Evolutionary conservation across 2,888 invertebrate genomes (phyloP), one percentile per base, ranked within the genome.

Genomic region (Thereva unica): DNA sequence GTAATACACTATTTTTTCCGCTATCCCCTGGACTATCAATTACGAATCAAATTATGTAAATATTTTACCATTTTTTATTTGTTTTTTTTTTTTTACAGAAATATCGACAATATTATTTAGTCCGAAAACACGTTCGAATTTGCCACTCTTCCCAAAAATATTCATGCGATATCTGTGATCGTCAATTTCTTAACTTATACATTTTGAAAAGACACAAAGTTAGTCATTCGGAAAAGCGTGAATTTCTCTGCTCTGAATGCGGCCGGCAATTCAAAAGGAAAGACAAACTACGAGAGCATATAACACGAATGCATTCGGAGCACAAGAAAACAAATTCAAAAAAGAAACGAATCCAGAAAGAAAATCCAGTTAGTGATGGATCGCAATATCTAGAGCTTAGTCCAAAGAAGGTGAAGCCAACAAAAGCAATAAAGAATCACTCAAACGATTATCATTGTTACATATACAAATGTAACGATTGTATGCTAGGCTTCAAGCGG

Each of bases 181-280:
- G 89, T 77, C 83, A 84, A 64, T 91, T 91, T 78, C 86, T 88
- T 0, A 86, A 89, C 3, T 80, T 85, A 38, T 90, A 90, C 77
- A 91, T 90, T 76, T 80, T 92, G 55, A 85, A 87, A 68, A 85
- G 89, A 78, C 91, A 92, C 78, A 83, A 71, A 55, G 63, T 71
- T 12, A 69, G 81, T 50, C 88, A 89, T 77, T 86, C 86, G 0
- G 85, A 86, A 72, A 84, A 84, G 72, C 82, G 86, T 56, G 89
- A 89, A 75, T 91, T 90, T 79, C 83, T 89, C 70, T 92, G 92
- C 75, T 86, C 89, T 4, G 85, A 87, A 74, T 92, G 92, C 77
- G 90, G 89, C 0, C 87, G 89, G 72, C 89, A 89, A 76, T 92
- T 91, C 76, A 90, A 90, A 75, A 83, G 91, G 35, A 90, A 67